Conservation (phyloP, 2,797 vertebrate species). For the Botia kubotai region DNA sequence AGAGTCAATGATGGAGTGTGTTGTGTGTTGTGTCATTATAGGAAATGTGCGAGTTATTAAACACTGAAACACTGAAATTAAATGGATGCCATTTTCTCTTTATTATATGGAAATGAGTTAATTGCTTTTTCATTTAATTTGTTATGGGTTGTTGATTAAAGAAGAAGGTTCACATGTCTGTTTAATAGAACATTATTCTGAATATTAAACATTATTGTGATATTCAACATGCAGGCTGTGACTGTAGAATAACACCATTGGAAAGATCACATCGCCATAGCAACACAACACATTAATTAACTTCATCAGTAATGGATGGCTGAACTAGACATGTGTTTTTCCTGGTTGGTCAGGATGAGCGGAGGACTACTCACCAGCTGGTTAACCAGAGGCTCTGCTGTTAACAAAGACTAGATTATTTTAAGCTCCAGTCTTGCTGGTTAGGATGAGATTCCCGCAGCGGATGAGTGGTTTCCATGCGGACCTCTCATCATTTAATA, state of each 20-base stretch:
- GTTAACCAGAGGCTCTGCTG: background rate
- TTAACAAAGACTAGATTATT: slow-evolving; percentile 6
- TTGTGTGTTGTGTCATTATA: slow-evolving; percentile 5
- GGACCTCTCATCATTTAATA: slow-evolving; percentile 1
- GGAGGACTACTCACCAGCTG: slow-evolving; percentile 13
- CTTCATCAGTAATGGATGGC: background rate
- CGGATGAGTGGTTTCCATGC: background rate
- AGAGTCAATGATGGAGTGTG: slow-evolving; percentile 16
- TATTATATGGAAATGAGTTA: background rate
- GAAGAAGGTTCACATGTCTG: background rate
- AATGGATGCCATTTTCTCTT: background rate
- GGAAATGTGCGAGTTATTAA: slow-evolving; percentile 21
- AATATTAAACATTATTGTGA: background rate
- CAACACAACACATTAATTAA: slow-evolving; percentile 20
- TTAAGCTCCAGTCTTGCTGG: background rate
- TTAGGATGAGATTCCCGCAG: slow-evolving; percentile 5
- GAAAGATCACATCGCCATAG: slow-evolving; percentile 4
- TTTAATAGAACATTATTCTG: slow-evolving; percentile 2
- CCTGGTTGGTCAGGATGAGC: background rate
- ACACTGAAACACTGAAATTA: background rate
- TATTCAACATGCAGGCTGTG: background rate
- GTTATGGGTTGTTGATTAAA: background rate
- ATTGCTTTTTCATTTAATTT: slow-evolving; percentile 2
- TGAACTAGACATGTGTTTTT: background rate
- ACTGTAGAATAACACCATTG: slow-evolving; percentile 1